Conservation (phyloP, 2,113 vertebrate genomes). For the Suncus etruscus region DNA sequence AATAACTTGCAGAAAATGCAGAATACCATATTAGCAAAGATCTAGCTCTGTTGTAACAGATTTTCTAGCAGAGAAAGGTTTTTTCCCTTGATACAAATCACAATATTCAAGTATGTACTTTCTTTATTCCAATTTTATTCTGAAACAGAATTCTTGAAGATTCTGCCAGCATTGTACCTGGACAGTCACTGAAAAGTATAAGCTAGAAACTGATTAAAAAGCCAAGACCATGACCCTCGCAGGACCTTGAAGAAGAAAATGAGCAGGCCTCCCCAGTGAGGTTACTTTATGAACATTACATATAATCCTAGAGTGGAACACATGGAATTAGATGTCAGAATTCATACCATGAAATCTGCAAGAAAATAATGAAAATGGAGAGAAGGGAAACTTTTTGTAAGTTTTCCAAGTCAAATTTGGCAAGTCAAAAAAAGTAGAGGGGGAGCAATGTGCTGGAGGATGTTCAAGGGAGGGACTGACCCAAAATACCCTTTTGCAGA, state of each 20-base stretch:
- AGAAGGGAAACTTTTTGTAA: constrained; percentile 26
- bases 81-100: constrained; percentile 44
- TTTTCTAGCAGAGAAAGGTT: constrained; percentile 9
- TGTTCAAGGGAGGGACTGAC: not conserved
- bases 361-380: constrained; percentile 32
- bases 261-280: not conserved
- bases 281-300: constrained; percentile 4
- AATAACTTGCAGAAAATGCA: constrained; percentile 54
- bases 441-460: not conserved
- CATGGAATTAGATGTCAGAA: constrained; percentile 55
- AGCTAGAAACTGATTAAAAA: constrained; percentile 17
- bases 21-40: constrained; percentile 26
- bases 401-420: constrained; percentile 63
- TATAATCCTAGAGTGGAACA: not conserved
- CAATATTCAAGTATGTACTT: constrained; percentile 19
- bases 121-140: constrained; percentile 14
- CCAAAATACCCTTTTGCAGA: constrained; percentile 30
- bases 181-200: constrained; percentile 13
- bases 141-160: constrained; percentile 41
- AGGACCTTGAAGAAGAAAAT: constrained; percentile 44
- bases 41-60: not conserved
- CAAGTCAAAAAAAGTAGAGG: constrained; percentile 19
- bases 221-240: not conserved
- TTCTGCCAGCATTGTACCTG: not conserved
- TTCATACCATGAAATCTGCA: constrained; percentile 3